phyloP scores from a whole-genome alignment of 2,888 invertebrate genomes.

The Leptarthrus brevirostris region DNA sequence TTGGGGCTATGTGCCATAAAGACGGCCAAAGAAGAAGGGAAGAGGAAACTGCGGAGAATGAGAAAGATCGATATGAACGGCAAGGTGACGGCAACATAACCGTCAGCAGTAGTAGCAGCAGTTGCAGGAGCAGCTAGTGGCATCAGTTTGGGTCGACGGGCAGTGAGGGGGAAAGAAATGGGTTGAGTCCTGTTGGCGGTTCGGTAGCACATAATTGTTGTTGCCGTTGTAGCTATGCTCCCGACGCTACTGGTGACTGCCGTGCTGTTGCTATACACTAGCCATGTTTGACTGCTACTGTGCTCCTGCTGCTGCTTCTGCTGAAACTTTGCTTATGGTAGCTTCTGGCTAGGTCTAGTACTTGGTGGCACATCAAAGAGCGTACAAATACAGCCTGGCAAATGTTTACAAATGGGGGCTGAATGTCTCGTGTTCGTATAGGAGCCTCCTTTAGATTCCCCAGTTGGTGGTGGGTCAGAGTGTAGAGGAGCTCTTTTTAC shows the following conservation, averaged over 20 bases:
- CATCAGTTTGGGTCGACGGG: conserved; percentile 11
- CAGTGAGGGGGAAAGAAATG: neutral
- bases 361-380: conserved; percentile 15
- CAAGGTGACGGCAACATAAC: conserved; percentile 35
- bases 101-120: conserved; percentile 26
- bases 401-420: conserved; percentile 42
- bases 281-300: conserved; percentile 4
- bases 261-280: conserved; percentile 44
- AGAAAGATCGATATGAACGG: conserved; percentile 52
- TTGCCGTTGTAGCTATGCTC: conserved; percentile 22
- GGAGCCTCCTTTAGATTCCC: neutral
- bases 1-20: conserved; percentile 32
- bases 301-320: conserved; percentile 24
- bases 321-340: conserved; percentile 25
- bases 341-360: conserved; percentile 9
- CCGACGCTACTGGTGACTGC: conserved; percentile 12
- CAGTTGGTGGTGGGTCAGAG: too few species aligned
- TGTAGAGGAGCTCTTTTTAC: neutral
- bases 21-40: conserved; percentile 32
- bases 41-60: conserved; percentile 28
- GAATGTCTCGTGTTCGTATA: neutral
- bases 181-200: neutral
- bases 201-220: conserved; percentile 22
- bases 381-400: conserved; percentile 6
- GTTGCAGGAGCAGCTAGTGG: neutral